Conservation (phyloP, 2,797 vertebrate genomes). For the Oreochromis mossambicus region DNA sequence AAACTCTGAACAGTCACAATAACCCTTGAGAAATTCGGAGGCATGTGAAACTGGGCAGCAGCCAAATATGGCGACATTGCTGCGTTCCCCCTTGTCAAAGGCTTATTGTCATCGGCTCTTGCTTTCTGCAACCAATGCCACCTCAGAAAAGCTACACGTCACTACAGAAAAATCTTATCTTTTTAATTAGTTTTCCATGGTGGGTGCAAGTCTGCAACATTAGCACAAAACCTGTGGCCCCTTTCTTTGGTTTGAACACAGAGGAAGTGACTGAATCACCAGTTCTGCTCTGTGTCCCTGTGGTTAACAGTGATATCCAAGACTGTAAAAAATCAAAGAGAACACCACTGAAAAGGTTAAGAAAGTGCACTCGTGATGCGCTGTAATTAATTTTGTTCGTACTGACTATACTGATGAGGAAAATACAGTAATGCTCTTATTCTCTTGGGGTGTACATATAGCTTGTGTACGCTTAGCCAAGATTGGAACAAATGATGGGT, state of each 20-base stretch:
- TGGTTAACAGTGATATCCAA: slow-evolving; percentile 9
- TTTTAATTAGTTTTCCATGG: slow-evolving; percentile 70
- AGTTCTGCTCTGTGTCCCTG: neutral
- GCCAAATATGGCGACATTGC: slow-evolving; percentile 81
- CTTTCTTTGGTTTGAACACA: slow-evolving; percentile 2
- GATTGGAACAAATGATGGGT: slow-evolving; percentile 35
- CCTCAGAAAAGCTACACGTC: slow-evolving; percentile 37
- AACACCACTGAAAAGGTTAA: slow-evolving; percentile 29
- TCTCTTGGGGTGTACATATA: neutral
- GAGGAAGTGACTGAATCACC: slow-evolving; percentile 24
- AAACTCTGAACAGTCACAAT: slow-evolving; percentile 72
- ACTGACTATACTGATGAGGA: neutral
- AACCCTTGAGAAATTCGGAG: slow-evolving; percentile 70
- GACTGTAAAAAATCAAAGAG: neutral
- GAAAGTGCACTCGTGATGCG: neutral
- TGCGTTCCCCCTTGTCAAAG: slow-evolving; percentile 59
- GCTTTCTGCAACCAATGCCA: slow-evolving; percentile 62
- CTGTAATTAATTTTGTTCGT: slow-evolving; percentile 19
- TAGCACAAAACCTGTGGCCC: slow-evolving; percentile 40
- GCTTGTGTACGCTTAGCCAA: neutral
- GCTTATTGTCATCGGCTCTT: slow-evolving; percentile 68
- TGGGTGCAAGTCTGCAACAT: slow-evolving; percentile 51
- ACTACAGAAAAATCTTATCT: slow-evolving; percentile 65
- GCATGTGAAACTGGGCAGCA: slow-evolving; percentile 61
- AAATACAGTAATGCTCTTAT: neutral